A percentile compares a stretch with the other conserved stretches of the same genome.
These are phyloP conservation scores for Rhinoptilus africanus DNA, from an alignment of 2,113 vertebrate genomes.

Conservation along the genomic window DNA sequence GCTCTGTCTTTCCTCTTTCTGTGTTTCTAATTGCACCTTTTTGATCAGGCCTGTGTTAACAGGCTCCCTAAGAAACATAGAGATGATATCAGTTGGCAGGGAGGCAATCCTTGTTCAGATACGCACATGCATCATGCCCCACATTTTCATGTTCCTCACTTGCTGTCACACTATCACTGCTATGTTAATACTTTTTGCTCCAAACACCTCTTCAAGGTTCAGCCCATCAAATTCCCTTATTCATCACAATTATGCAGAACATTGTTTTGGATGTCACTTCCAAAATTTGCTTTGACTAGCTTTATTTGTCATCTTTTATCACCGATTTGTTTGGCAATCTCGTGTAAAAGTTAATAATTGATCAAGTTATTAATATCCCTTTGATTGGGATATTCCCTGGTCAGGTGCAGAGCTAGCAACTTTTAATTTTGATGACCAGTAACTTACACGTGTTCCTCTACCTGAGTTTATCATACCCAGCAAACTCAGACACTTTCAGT, in stretches of 20 bases:
- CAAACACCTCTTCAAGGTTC: background rate
- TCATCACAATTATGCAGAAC: background rate
- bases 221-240: background rate
- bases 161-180: no score
- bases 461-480: background rate
- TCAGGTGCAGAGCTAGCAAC: background rate
- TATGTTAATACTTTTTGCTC: background rate
- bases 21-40: background rate
- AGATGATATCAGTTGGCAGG: background rate
- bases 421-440: background rate
- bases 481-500: background rate
- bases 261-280: background rate
- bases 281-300: background rate
- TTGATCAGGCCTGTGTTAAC: background rate
- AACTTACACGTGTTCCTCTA: background rate
- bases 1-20: background rate
- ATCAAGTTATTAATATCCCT: background rate
- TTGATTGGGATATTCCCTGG: background rate
- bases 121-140: background rate
- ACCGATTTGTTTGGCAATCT: background rate
- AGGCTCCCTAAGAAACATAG: background rate
- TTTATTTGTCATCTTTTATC: background rate
- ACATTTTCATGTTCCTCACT: background rate
- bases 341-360: background rate
- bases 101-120: background rate